Conservation (phyloP, 2,797 vertebrate species). For the Trematomus bernacchii region DNA sequence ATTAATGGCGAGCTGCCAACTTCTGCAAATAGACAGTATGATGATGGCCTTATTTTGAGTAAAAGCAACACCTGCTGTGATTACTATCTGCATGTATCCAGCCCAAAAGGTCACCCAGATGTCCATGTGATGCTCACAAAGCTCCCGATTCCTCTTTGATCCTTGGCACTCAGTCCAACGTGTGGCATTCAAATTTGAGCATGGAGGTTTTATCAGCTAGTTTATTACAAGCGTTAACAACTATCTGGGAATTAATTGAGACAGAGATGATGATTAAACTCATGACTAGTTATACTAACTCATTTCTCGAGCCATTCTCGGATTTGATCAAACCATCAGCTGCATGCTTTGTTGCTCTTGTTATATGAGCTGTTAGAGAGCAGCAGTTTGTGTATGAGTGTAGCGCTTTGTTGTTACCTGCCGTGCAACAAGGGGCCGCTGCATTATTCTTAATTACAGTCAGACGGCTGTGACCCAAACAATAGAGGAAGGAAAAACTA, state of each 20-base stretch:
- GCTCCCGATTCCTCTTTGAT: conserved; percentile 33
- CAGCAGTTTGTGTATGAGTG: conserved; percentile 50
- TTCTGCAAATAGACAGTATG: conserved; percentile 9
- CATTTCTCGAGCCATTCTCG: background rate
- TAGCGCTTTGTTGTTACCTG: conserved; percentile 56
- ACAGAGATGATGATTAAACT: conserved; percentile 5
- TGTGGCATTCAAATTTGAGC: conserved; percentile 33
- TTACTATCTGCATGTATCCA: conserved; percentile 19
- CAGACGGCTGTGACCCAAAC: conserved; percentile 64
- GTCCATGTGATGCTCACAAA: conserved; percentile 26
- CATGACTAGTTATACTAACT: background rate
- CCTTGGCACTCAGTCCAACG: conserved; percentile 11
- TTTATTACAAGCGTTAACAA: background rate
- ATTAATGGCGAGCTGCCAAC: conserved; percentile 24
- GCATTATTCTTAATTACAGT: conserved; percentile 73
- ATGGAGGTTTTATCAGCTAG: conserved; percentile 1
- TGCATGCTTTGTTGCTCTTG: conserved; percentile 31
- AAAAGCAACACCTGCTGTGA: conserved; percentile 10
- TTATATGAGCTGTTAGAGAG: conserved; percentile 54
- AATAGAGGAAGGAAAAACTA: conserved; percentile 54
- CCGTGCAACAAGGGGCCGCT: conserved; percentile 53
- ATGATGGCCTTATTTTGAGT: conserved; percentile 11
- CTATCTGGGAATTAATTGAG: conserved; percentile 14
- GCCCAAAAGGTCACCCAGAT: conserved; percentile 38
- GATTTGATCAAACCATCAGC: background rate